Evolutionary conservation across 1,140 invertebrate species (phyloP), one percentile per base, ranked within the genome.

Genomic region (Pissodes strobi): DNA sequence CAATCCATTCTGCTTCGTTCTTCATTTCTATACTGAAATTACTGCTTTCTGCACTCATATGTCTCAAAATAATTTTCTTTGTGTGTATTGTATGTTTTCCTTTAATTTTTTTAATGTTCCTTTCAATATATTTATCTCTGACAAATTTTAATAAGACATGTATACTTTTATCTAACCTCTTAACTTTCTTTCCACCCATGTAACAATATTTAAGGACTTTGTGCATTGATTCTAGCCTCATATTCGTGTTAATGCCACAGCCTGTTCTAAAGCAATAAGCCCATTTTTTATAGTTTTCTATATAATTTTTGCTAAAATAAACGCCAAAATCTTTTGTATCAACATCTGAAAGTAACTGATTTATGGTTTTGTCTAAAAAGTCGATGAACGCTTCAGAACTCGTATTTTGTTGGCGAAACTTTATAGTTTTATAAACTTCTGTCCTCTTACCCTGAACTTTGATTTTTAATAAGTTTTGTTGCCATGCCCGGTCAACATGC

Each of bases 401-500:
- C 6, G 46, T 49, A n/a, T 49, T 9, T 49, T 49, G 46, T 15
- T 49, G 46, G 9, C 17, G 22, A 22, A 12, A 12, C 22, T 49
- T 49, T 49, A 49, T 10, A 21, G 22, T 49, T 49, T 1, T 49
- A 23, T 49, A 49, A 21, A 49, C 22, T 22, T 49, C 46, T 12
- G 46, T 15, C 8, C 46, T 9, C 22, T 49, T 49, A 6, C 22
- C 46, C 19, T 48, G 17, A 17, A 19, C 15, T 12, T 19, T 12
- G 22, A 49, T 49, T 49, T 49, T 49, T 10, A 9, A 19, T 49
- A 49, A 48, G 22, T 49, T 49, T 10, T 3, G 17, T 17, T 49
- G 46, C 46, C 46, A 49, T 49, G 46, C 46, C 15, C 21, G 17
- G 46, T 49, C 46, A 8, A 49, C 46, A 23, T 49, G 46, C 46